Conservation (phyloP, 1,140 invertebrate genomes). For the Listronotus bonariensis region DNA sequence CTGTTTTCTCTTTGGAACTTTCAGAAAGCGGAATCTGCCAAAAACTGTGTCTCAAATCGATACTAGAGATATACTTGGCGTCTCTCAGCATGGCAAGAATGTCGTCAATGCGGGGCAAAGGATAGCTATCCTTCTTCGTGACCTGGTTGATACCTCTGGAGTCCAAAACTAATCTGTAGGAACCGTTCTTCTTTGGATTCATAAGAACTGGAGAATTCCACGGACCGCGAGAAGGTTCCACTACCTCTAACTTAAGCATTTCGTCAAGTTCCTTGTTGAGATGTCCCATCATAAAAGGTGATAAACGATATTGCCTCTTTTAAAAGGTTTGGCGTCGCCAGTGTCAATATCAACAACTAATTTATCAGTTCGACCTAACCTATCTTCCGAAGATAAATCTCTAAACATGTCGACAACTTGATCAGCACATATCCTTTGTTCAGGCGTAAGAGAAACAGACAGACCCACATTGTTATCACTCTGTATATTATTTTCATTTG, state of each 20-base stretch:
- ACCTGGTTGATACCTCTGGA: constrained; percentile 41
- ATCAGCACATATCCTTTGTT: no score
- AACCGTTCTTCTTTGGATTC: constrained; percentile 27
- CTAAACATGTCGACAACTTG: no score
- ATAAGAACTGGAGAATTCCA: constrained; percentile 29
- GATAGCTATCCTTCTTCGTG: constrained; percentile 30
- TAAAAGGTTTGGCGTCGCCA: constrained; percentile 16
- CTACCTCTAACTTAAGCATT: constrained; percentile 1
- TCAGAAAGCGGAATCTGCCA: no score
- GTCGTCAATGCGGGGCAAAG: constrained; percentile 42
- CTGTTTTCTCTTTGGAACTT: no score
- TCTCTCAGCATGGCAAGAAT: constrained; percentile 35
- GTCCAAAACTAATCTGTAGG: constrained; percentile 35
- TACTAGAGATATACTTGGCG: no score
- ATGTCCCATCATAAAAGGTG: constrained; percentile 27
- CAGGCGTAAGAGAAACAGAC: no score
- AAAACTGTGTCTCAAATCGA: no score
- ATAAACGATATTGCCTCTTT: constrained; percentile 19
- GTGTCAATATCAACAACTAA: no score
- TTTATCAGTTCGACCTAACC: no score
- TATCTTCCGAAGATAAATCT: no score
- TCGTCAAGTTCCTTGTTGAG: constrained; percentile 15
- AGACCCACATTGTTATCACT: no score
- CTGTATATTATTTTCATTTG: no score
- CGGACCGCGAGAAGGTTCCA: constrained; percentile 29